Percentiles rank a stretch among this genome's conserved stretches.
Conservation (phyloP, 1,140 invertebrate genomes). For the Wasmannia auropunctata region DNA sequence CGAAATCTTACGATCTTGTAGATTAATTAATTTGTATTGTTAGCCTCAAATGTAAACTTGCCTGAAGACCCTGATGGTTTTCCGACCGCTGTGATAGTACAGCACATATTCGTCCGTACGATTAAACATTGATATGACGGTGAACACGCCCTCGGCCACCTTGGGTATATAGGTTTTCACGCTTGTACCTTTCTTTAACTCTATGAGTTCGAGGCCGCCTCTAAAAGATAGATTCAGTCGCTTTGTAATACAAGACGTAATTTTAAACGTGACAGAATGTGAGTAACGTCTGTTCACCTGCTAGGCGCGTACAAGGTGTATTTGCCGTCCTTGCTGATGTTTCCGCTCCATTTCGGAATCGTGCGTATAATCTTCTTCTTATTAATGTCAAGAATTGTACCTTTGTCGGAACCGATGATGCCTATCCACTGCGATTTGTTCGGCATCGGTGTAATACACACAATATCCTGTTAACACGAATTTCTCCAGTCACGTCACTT, state of each 20-base stretch:
- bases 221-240: slow-evolving; percentile 82
- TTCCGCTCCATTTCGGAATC: slow-evolving; percentile 93
- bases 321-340: slow-evolving; percentile 94
- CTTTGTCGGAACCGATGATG: slow-evolving; percentile 96
- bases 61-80: slow-evolving; percentile 96
- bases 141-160: slow-evolving; percentile 98
- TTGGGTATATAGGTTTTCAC: slow-evolving; percentile 95
- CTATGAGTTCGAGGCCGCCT: slow-evolving; percentile 96
- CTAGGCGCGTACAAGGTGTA: slow-evolving; percentile 96
- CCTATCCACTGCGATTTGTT: slow-evolving; percentile 94
- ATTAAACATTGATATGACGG: slow-evolving; percentile 97
- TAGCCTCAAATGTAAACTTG: slow-evolving; percentile 75
- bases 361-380: slow-evolving; percentile 91
- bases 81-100: slow-evolving; percentile 97
- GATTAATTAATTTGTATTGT: background rate
- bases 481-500: background rate
- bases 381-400: slow-evolving; percentile 93
- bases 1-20: slow-evolving; percentile 1
- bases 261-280: background rate
- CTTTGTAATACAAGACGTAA: slow-evolving; percentile 22
- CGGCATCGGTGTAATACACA: slow-evolving; percentile 90
- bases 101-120: slow-evolving; percentile 97
- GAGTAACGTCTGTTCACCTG: slow-evolving; percentile 80
- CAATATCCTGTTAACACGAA: slow-evolving; percentile 86
- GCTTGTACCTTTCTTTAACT: slow-evolving; percentile 93